Evolutionary conservation across 2,113 vertebrate species (phyloP).

Genomic region (Pleuronectes platessa): DNA sequence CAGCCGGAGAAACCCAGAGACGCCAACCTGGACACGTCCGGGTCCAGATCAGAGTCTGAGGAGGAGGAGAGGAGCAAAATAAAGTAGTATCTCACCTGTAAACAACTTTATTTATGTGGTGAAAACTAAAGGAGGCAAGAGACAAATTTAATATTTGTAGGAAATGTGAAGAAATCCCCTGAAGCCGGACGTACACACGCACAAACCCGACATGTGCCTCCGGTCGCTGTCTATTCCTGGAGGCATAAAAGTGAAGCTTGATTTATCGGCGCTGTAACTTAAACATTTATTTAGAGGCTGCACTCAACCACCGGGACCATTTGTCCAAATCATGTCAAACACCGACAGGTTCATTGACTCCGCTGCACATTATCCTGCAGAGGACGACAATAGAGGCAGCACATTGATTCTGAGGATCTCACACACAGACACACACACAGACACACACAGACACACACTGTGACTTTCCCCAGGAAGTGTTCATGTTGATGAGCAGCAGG

Average conservation of each 20-base stretch:
- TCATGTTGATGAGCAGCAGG: conserved; percentile 44
- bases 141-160: too few species aligned
- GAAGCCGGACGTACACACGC: too few species aligned
- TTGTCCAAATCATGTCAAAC: neutral
- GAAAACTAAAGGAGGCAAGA: too few species aligned
- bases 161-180: too few species aligned
- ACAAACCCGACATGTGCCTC: too few species aligned
- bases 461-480: conserved; percentile 2
- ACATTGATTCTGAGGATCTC: neutral
- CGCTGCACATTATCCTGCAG: neutral
- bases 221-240: too few species aligned
- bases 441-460: conserved; percentile 2
- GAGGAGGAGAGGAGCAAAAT: too few species aligned
- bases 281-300: neutral
- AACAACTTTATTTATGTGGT: too few species aligned
- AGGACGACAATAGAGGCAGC: neutral
- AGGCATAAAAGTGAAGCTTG: neutral
- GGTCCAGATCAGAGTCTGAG: conserved; percentile 79
- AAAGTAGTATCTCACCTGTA: too few species aligned
- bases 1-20: conserved; percentile 91
- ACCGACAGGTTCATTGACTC: conserved; percentile 24
- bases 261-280: neutral
- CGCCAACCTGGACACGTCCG: conserved; percentile 84
- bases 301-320: neutral
- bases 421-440: neutral